Evolutionary conservation across 2,888 invertebrate species (phyloP).

Genomic region (Dioctria rufipes): DNA sequence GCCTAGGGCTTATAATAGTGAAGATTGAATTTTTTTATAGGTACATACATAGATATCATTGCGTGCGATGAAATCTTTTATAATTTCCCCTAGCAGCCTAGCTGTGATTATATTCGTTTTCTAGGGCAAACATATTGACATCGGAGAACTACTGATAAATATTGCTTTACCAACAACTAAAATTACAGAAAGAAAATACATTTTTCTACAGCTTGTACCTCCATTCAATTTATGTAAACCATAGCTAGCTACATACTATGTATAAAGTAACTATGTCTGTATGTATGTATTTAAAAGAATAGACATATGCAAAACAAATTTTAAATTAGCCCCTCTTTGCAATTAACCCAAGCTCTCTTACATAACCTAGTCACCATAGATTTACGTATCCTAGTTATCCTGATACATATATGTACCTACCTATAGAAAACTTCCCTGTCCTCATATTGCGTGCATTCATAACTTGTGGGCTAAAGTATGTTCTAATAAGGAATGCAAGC

Average conservation of each 20-base stretch:
- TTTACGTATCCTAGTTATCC: too few species aligned
- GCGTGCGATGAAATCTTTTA: too few species aligned
- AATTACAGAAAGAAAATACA: background rate
- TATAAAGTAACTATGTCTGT: background rate
- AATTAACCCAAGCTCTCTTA: background rate
- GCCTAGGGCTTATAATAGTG: too few species aligned
- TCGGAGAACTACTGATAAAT: slow-evolving; percentile 13
- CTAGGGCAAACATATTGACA: slow-evolving; percentile 14
- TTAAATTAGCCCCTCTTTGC: background rate
- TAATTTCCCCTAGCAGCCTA: too few species aligned
- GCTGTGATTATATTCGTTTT: background rate
- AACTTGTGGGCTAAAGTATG: slow-evolving; percentile 17
- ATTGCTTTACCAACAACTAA: slow-evolving; percentile 20
- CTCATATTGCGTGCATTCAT: slow-evolving; percentile 23
- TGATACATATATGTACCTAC: too few species aligned
- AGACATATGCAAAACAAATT: background rate
- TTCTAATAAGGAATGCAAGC: slow-evolving; percentile 40
- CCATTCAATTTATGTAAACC: background rate
- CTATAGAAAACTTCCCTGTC: background rate
- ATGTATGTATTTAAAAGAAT: background rate
- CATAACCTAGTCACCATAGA: too few species aligned
- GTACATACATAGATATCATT: too few species aligned
- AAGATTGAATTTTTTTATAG: too few species aligned
- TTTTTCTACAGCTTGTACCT: background rate
- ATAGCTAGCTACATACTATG: background rate